A percentile compares a stretch with the other conserved stretches of the same genome.
These are phyloP conservation scores for Euura saliciscinereae DNA, from an alignment of 1,140 invertebrate species.

Conservation along the genomic window DNA sequence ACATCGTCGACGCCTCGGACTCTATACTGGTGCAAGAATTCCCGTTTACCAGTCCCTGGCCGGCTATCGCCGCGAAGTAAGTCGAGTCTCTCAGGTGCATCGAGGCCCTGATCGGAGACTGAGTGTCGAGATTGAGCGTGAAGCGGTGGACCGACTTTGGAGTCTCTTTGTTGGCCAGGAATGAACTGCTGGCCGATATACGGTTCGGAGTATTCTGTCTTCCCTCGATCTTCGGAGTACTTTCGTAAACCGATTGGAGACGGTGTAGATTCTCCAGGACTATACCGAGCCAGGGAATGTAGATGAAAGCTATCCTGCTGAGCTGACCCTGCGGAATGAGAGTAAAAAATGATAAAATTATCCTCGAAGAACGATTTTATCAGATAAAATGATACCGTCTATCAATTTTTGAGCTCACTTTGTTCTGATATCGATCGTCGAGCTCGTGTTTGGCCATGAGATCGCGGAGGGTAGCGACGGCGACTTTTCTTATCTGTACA, in stretches of 20 bases:
- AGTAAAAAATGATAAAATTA: constrained; percentile 8
- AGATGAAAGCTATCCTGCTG: constrained; percentile 85
- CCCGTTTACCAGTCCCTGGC: constrained; percentile 66
- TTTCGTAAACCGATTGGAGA: constrained; percentile 58
- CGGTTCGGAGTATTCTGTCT: constrained; percentile 56
- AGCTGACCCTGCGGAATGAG: constrained; percentile 70
- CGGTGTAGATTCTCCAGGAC: constrained; percentile 81
- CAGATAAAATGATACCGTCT: neutral
- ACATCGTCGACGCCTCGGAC: constrained; percentile 66
- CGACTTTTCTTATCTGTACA: constrained; percentile 77
- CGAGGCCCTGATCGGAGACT: constrained; percentile 64
- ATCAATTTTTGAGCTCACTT: constrained; percentile 40
- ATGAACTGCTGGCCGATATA: constrained; percentile 60
- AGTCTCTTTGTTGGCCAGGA: constrained; percentile 50
- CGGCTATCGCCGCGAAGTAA: constrained; percentile 80
- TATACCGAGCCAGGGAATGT: constrained; percentile 88
- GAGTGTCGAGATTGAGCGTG: constrained; percentile 63
- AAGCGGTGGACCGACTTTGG: constrained; percentile 59
- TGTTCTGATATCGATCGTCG: constrained; percentile 85
- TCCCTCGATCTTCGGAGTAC: constrained; percentile 42
- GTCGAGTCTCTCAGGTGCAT: constrained; percentile 73
- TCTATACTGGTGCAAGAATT: constrained; percentile 66
- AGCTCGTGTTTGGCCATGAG: constrained; percentile 92
- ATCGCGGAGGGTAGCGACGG: constrained; percentile 81
- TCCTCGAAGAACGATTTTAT: neutral